A percentile compares a stretch with the other conserved stretches of the same genome.
phyloP scores from a whole-genome alignment of 2,888 invertebrate genomes.

The Uropetala carovei region DNA sequence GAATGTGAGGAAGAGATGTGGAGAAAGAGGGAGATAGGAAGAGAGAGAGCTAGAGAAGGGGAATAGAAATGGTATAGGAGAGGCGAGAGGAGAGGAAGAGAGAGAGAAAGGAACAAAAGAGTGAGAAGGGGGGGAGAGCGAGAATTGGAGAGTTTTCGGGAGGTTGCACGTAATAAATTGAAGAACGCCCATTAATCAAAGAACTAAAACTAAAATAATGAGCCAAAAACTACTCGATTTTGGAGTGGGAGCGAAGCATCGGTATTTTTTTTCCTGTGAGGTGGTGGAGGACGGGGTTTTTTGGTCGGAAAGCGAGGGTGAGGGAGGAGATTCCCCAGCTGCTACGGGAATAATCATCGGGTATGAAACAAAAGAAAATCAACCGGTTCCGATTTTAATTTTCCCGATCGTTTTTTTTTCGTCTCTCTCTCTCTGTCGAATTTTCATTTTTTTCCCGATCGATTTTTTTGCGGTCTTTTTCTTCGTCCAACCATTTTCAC shows the following conservation, averaged over 20 bases:
- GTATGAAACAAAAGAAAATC: slow-evolving; percentile 4
- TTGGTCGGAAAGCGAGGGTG: not conserved
- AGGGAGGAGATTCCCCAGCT: not conserved
- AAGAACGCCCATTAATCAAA: slow-evolving; percentile 9
- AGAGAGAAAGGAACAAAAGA: not conserved
- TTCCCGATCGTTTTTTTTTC: not conserved
- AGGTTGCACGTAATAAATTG: slow-evolving; percentile 1
- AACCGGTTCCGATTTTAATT: not conserved
- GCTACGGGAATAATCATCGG: slow-evolving; percentile 22
- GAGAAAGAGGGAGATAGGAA: not conserved
- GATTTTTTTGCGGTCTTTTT: not conserved
- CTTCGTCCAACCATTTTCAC: not conserved
- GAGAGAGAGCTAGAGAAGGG: not conserved
- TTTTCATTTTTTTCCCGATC: not conserved
- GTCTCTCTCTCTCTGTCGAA: not conserved
- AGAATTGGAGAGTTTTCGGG: slow-evolving; percentile 25
- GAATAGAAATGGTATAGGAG: not conserved
- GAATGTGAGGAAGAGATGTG: too few relatives aligned
- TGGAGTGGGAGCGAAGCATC: not conserved
- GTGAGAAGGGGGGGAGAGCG: not conserved
- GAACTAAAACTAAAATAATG: slow-evolving; percentile 4
- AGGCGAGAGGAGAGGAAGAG: not conserved
- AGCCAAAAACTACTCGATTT: slow-evolving; percentile 23
- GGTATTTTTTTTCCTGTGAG: not conserved
- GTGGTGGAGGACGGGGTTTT: not conserved